A percentile compares a stretch with the other conserved stretches of the same genome.
Evolutionary conservation across 2,888 invertebrate genomes (phyloP).

Genomic region (Sinopyrophorus schimmeli): DNA sequence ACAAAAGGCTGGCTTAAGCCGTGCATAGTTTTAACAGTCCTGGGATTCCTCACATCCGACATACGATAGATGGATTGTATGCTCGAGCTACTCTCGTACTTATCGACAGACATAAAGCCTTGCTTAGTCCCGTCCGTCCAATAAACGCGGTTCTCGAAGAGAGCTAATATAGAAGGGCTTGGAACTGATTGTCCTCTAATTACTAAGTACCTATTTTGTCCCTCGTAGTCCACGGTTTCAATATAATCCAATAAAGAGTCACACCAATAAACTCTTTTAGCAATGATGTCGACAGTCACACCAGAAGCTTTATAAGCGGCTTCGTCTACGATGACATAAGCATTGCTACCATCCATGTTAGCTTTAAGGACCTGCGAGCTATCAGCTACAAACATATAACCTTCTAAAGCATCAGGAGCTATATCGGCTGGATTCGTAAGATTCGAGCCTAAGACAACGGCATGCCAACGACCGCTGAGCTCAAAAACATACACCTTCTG

Average conservation of each 20-base stretch:
- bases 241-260: constrained; percentile 94
- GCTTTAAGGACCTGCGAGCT: constrained; percentile 82
- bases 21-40: constrained; percentile 82
- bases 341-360: constrained; percentile 92
- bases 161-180: constrained; percentile 78
- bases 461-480: constrained; percentile 82
- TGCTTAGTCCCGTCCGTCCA: constrained; percentile 93
- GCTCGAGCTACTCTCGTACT: constrained; percentile 77
- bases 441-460: constrained; percentile 89
- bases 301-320: constrained; percentile 94
- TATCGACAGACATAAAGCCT: constrained; percentile 84
- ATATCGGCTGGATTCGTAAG: constrained; percentile 89
- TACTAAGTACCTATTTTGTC: constrained; percentile 77
- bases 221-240: constrained; percentile 93
- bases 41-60: constrained; percentile 79
- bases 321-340: constrained; percentile 82
- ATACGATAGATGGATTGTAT: constrained; percentile 80
- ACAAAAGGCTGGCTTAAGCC: constrained; percentile 72
- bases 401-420: constrained; percentile 89
- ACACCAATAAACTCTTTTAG: constrained; percentile 93
- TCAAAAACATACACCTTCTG: constrained; percentile 95
- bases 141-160: constrained; percentile 85
- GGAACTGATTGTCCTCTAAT: constrained; percentile 84
- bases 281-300: constrained; percentile 87
- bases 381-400: constrained; percentile 86